A percentile compares a stretch with the other conserved stretches of the same genome.
phyloP scores from a whole-genome alignment of 2,797 vertebrate genomes.

The Notolabrus celidotus region DNA sequence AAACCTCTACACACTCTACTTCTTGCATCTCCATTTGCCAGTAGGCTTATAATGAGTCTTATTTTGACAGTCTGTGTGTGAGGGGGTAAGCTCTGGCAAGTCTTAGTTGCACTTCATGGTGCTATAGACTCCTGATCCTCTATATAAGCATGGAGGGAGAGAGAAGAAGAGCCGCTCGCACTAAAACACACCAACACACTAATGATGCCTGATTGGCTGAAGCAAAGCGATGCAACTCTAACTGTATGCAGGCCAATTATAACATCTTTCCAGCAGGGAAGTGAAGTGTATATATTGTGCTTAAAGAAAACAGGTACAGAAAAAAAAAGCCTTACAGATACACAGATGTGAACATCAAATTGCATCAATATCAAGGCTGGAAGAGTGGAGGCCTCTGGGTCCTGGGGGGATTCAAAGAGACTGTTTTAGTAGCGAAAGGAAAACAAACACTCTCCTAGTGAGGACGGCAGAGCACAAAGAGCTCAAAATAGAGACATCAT shows the following conservation, averaged over 20 bases:
- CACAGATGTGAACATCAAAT: conserved; percentile 78
- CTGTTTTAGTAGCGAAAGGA: conserved; percentile 64
- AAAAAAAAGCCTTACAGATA: conserved; percentile 64
- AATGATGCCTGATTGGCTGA: conserved; percentile 49
- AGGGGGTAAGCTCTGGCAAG: background rate
- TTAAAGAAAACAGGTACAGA: conserved; percentile 65
- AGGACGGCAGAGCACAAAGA: conserved; percentile 47
- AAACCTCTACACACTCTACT: background rate
- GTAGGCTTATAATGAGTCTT: conserved; percentile 8
- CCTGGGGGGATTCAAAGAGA: conserved; percentile 72
- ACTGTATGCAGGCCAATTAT: conserved; percentile 46
- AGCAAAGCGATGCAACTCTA: conserved; percentile 24
- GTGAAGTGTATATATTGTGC: conserved; percentile 49
- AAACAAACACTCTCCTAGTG: conserved; percentile 69
- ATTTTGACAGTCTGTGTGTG: background rate
- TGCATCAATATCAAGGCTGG: conserved; percentile 73
- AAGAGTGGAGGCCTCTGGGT: conserved; percentile 53
- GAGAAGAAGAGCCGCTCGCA: conserved; percentile 9
- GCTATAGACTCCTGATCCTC: conserved; percentile 11
- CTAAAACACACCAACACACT: conserved; percentile 4
- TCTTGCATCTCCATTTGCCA: background rate
- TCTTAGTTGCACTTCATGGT: conserved; percentile 12
- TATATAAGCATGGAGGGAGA: background rate
- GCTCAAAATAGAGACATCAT: conserved; percentile 62
- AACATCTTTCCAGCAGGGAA: conserved; percentile 47